Conservation (phyloP, 2,113 vertebrate species). For the Odocoileus hemionus region DNA sequence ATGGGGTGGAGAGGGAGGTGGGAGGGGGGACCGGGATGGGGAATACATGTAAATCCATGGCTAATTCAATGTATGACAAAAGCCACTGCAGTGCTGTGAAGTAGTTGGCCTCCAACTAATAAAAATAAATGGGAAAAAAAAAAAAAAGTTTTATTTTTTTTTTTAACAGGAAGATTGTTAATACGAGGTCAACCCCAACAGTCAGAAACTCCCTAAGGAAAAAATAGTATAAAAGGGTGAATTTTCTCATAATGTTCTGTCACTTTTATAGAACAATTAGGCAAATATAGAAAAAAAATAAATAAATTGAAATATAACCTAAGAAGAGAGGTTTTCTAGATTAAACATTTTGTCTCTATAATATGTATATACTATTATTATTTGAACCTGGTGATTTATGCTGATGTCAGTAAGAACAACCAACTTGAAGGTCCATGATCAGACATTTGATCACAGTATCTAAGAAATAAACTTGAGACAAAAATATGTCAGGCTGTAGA, state of each 20-base stretch:
- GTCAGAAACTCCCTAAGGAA: not conserved
- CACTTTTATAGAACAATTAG: not conserved
- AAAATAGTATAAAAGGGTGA: not conserved
- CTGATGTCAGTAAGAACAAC: not conserved
- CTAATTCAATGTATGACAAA: too few species aligned
- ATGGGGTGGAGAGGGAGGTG: too few species aligned
- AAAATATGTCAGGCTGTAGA: not conserved
- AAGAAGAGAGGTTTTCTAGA: not conserved
- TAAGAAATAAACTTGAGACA: not conserved
- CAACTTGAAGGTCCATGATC: not conserved
- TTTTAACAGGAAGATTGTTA: not conserved
- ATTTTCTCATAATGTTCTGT: not conserved
- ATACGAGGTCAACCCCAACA: not conserved
- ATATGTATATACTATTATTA: not conserved
- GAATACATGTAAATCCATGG: too few species aligned
- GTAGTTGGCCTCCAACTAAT: too few species aligned
- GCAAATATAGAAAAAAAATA: not conserved
- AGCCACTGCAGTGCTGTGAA: too few species aligned
- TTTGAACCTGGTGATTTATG: not conserved
- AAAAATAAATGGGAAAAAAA: too few species aligned
- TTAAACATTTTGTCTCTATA: not conserved
- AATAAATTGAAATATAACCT: not conserved
- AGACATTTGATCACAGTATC: not conserved
- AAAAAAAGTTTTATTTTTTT: not conserved
- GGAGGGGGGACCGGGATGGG: too few species aligned